Evolutionary conservation across 2,888 invertebrate genomes (phyloP).

Genomic region (Scotopteryx bipunctaria): DNA sequence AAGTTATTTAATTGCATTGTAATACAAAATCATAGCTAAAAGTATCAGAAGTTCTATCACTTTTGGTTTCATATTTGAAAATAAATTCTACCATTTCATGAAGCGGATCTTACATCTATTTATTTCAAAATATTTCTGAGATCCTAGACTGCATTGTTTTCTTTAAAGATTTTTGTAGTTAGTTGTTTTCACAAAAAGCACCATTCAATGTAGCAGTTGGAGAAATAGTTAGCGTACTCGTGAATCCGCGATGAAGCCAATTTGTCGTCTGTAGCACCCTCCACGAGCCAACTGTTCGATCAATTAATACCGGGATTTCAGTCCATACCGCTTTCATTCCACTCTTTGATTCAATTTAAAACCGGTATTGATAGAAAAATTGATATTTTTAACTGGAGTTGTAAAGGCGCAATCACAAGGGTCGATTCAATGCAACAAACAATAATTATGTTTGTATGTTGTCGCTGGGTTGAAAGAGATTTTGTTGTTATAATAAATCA

Average conservation of each 20-base stretch:
- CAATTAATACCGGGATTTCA: conserved; percentile 35
- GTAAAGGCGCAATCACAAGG: conserved; percentile 29
- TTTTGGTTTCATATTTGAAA: too few relatives aligned
- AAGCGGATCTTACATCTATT: too few relatives aligned
- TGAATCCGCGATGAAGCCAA: conserved; percentile 30
- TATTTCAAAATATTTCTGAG: too few relatives aligned
- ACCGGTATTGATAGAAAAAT: conserved; percentile 29
- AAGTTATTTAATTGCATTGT: too few relatives aligned
- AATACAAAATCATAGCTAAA: too few relatives aligned
- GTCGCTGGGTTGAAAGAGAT: neutral
- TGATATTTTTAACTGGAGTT: conserved; percentile 28
- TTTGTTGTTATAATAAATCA: neutral
- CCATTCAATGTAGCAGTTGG: neutral
- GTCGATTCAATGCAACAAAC: neutral
- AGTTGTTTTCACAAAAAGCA: neutral
- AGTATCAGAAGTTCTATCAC: too few relatives aligned
- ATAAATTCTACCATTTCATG: too few relatives aligned
- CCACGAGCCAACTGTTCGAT: conserved; percentile 29
- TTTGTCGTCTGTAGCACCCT: conserved; percentile 33
- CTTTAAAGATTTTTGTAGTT: too few relatives aligned
- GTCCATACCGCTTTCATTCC: conserved; percentile 27
- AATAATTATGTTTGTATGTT: neutral
- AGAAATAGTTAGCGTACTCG: conserved; percentile 7
- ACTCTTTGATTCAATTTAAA: conserved; percentile 34
- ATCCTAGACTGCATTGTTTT: too few relatives aligned